A percentile compares a stretch with the other conserved stretches of the same genome.
phyloP scores from a whole-genome alignment of 2,797 vertebrate species.

The Cyprinella venusta region DNA sequence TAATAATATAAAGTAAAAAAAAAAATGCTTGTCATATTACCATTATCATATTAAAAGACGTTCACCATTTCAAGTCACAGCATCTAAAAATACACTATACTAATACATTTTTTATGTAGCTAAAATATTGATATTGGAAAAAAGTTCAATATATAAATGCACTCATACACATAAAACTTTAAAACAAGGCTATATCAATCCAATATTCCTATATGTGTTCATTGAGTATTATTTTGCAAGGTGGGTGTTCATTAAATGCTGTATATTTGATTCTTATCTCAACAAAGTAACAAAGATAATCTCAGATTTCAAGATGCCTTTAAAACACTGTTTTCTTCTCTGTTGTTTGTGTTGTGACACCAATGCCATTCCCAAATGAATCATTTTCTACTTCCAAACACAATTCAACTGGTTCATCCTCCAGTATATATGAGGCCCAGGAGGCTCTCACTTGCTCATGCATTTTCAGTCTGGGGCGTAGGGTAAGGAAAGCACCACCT shows the following conservation, averaged over 20 bases:
- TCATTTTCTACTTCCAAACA: slow-evolving; percentile 31
- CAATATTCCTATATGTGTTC: not conserved
- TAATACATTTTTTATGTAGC: not conserved
- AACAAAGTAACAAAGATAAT: not conserved
- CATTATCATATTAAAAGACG: not conserved
- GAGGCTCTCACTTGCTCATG: slow-evolving; percentile 40
- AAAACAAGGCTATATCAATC: not conserved
- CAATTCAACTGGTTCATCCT: slow-evolving; percentile 36
- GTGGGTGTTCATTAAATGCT: not conserved
- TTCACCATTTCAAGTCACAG: not conserved
- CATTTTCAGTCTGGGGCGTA: slow-evolving; percentile 27
- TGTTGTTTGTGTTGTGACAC: slow-evolving; percentile 24
- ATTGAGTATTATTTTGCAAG: slow-evolving; percentile 6
- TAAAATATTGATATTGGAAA: not conserved
- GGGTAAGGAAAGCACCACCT: slow-evolving; percentile 40
- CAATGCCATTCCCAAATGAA: slow-evolving; percentile 56
- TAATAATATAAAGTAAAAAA: too few relatives aligned
- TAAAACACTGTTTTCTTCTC: slow-evolving; percentile 34
- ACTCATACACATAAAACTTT: not conserved
- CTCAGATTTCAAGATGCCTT: slow-evolving; percentile 38
- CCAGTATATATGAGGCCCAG: slow-evolving; percentile 29
- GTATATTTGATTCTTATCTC: not conserved
- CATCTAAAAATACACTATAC: not conserved
- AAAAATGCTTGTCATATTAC: too few relatives aligned
- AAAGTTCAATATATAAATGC: not conserved